Evolutionary conservation across 2,888 invertebrate genomes (phyloP), one percentile per base, ranked within the genome.

Genomic region (Carterocephalus palaemon): DNA sequence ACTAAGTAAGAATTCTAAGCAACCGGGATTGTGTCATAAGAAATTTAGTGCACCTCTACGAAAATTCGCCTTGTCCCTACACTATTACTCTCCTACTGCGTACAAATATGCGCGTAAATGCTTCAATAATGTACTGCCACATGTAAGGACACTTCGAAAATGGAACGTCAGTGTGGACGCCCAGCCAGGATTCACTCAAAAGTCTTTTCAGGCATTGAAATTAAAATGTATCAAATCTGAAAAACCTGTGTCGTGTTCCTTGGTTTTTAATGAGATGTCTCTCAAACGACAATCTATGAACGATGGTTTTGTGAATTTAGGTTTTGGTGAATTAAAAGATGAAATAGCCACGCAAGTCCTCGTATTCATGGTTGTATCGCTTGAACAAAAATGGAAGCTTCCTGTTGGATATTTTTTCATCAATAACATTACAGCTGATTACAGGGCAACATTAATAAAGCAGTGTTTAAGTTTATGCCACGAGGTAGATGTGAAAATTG

Each of bases 361-460:
- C n/a, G 26, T 38, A 7, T 26, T 38, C 10, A 23, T 24, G 38
- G 2, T 38, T 8, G 38, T 38, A 9, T 26, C 6, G 16, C n/a
- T 26, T 8, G 26, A 13, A 15, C 26, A 38, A 16, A 28, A 17
- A 7, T 24, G 23, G 24, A 38, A 38, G 17, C 7, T 23, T 7
- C 26, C 38, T 15, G 24, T 38, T 3, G 28, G 24, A 5, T 38
- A 38, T 38, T 38, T 38, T 8, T 17, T 38, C 9, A 26, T 38
- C n/a, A 8, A 24, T 13, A 15, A 10, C 4, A 4, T 38, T 24
- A 24, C 26, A 15, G 38, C 26, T 15, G 13, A 24, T n/a, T 8
- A 3, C 15, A 41, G 32, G 16, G 15, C 8, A 32, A 41, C 29
- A 9, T 41, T 32, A 16, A 8, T 16, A 7, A 41, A 41, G 13